Percentiles rank a stretch among this genome's conserved stretches.
Evolutionary conservation across 2,113 vertebrate species (phyloP).

Genomic region (Podocnemis expansa): DNA sequence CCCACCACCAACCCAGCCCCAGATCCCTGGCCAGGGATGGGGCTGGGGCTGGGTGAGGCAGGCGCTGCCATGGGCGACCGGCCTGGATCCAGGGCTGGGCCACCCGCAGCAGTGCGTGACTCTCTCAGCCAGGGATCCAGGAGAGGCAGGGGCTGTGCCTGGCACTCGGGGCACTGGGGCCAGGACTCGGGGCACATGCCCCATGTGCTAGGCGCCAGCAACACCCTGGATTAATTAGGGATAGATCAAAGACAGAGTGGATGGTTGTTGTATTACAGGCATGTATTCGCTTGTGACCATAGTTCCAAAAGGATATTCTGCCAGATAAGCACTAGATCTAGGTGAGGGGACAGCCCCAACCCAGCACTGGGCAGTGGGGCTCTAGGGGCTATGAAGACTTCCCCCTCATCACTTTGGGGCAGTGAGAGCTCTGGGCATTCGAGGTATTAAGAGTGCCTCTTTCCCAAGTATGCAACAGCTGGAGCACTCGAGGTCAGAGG

Average conservation of each 20-base stretch:
- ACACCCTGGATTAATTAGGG: slow-evolving; percentile 4
- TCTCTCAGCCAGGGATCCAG: no score
- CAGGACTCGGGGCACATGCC: no score
- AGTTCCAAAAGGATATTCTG: not conserved
- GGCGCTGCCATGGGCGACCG: no score
- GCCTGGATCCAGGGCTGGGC: no score
- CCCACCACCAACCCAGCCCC: no score
- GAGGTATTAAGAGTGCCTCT: not conserved
- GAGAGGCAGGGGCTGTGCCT: no score
- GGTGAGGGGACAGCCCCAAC: not conserved
- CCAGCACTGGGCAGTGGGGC: not conserved
- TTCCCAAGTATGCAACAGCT: not conserved
- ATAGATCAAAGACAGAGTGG: not conserved
- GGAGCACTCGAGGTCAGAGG: not conserved
- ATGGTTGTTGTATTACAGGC: not conserved
- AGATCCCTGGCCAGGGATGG: no score
- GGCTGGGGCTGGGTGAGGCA: no score
- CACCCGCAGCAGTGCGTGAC: no score
- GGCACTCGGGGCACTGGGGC: no score
- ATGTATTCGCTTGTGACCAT: not conserved
- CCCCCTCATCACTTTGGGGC: not conserved
- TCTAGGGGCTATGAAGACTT: not conserved
- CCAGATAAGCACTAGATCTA: not conserved
- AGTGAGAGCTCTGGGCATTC: not conserved
- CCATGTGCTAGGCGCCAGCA: no score